Percentiles rank a stretch among this genome's conserved stretches.
Conservation (phyloP, 2,797 vertebrate species). For the Podarcis lilfordi region DNA sequence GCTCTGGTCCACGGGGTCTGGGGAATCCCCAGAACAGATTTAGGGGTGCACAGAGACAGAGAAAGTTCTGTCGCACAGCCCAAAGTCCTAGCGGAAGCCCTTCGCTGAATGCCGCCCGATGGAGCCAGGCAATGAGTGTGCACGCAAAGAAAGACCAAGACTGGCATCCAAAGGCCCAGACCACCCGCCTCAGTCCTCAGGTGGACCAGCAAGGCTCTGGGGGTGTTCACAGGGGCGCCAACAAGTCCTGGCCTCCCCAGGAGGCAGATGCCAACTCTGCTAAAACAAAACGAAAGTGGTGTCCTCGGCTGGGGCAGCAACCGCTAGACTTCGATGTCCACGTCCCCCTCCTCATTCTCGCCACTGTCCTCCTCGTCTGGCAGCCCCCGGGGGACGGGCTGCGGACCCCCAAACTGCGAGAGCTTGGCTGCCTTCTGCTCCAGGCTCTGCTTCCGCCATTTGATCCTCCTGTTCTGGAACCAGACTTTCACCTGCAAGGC, state of each 20-base stretch:
- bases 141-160: too few relatives aligned
- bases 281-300: too few relatives aligned
- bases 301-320: background rate
- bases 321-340: conserved; percentile 42
- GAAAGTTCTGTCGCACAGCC: too few relatives aligned
- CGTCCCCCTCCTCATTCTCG: background rate
- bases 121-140: background rate
- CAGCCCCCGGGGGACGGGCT: background rate
- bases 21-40: background rate
- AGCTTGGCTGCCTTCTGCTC: conserved; percentile 77
- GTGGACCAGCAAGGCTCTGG: background rate
- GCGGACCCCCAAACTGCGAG: conserved; percentile 41
- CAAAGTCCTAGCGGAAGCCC: too few relatives aligned
- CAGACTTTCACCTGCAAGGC: conserved; percentile 80
- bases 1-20: background rate
- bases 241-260: background rate
- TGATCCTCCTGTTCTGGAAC: conserved; percentile 85
- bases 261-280: background rate
- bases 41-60: background rate
- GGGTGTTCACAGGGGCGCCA: background rate
- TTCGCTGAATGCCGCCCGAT: background rate
- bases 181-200: too few relatives aligned
- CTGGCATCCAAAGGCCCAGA: background rate
- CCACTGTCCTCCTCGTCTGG: conserved; percentile 44
- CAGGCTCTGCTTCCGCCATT: conserved; percentile 82